These are phyloP conservation scores for Kobus ellipsiprymnus DNA, from an alignment of 2,113 vertebrate genomes.

Conservation along the genomic window DNA sequence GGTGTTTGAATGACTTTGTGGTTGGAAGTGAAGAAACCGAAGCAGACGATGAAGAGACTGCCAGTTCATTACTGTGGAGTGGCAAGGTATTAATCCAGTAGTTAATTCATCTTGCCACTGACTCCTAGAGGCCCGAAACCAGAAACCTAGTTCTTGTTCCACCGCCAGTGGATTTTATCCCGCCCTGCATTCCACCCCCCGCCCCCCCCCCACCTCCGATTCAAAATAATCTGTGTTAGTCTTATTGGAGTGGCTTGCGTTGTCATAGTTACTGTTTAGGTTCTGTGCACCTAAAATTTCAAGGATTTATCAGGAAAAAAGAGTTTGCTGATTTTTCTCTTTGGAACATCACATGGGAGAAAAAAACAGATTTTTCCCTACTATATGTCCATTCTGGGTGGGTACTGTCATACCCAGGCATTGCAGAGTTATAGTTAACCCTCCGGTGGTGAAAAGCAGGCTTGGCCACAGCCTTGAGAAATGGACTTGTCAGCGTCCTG, in stretches of 20 bases:
- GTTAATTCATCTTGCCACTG: background rate
- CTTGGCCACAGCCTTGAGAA: conserved; percentile 34
- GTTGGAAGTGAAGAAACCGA: background rate
- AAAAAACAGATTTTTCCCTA: background rate
- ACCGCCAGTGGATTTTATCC: conserved; percentile 56
- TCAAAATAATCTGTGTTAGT: conserved; percentile 77
- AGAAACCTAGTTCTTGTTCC: conserved; percentile 49
- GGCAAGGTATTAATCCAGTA: background rate
- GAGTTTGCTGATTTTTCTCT: conserved; percentile 44
- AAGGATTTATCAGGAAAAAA: conserved; percentile 75
- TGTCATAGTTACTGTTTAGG: conserved; percentile 83
- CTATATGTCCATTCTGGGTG: background rate
- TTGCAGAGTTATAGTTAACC: background rate
- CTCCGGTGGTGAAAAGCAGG: background rate
- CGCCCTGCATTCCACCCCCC: background rate
- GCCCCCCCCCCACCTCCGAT: too few relatives aligned
- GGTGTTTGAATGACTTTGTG: background rate
- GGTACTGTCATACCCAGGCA: background rate
- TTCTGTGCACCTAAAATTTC: conserved; percentile 72
- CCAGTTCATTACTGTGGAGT: background rate
- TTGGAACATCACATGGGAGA: conserved; percentile 32
- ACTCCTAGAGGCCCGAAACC: conserved; percentile 34
- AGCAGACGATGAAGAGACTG: background rate
- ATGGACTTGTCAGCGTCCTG: conserved; percentile 30
- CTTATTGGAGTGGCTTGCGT: conserved; percentile 78